phyloP scores from a whole-genome alignment of 2,888 invertebrate genomes.

The Willowsia nigromaculata region DNA sequence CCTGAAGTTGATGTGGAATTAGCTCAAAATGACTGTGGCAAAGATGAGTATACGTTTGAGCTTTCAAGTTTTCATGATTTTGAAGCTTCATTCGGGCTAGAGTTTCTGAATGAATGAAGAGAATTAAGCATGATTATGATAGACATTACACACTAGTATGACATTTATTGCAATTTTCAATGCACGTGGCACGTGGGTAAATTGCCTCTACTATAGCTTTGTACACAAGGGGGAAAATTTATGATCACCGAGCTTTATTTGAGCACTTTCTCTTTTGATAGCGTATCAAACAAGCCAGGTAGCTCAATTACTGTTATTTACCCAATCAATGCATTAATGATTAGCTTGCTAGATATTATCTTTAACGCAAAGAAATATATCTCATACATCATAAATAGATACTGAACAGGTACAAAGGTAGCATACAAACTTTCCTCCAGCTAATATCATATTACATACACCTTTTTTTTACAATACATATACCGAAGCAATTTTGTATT shows the following conservation, averaged over 20 bases:
- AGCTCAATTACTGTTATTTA: not conserved
- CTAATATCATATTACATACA: too few species aligned
- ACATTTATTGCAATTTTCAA: too few species aligned
- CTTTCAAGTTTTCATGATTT: conserved; percentile 59
- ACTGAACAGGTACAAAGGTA: too few species aligned
- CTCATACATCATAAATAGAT: too few species aligned
- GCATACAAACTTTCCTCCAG: too few species aligned
- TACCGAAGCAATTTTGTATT: too few species aligned
- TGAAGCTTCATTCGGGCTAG: conserved; percentile 52
- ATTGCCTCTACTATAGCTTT: not conserved
- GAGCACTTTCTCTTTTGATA: conserved; percentile 4
- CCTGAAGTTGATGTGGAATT: too few species aligned
- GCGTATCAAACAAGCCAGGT: not conserved
- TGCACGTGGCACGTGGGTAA: too few species aligned
- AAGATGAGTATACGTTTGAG: conserved; percentile 34
- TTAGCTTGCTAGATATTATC: not conserved
- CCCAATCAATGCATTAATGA: conserved; percentile 23
- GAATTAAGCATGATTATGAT: not conserved
- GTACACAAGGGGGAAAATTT: too few species aligned
- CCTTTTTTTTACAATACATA: too few species aligned
- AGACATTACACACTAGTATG: too few species aligned
- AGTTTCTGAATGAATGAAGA: conserved; percentile 14
- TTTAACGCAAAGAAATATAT: too few species aligned
- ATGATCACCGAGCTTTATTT: not conserved
- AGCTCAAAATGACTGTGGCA: conserved; percentile 58